Evolutionary conservation across 2,888 invertebrate genomes (phyloP), one percentile per base, ranked within the genome.

Genomic region (Lasius platythorax): DNA sequence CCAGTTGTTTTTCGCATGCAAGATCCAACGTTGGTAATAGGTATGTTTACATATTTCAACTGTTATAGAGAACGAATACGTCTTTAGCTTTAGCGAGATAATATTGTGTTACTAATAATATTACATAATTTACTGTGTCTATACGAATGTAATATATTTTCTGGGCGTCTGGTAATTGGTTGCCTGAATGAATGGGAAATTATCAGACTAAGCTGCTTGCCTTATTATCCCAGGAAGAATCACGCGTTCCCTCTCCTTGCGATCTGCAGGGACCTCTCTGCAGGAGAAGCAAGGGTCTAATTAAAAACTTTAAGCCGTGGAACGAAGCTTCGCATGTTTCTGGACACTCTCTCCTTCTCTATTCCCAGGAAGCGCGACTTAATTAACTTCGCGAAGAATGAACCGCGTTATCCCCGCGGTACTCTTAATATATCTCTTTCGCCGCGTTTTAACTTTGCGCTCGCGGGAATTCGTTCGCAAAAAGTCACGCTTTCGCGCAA

Each of bases 271-370:
- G 81, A 83, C 79, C 70, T 63, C 33, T 53, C 11, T 23, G 56
- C 68, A 72, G 37, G 67, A 83, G 74, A 66, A 70, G 33, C 46
- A 46, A 66, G 68, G 33, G 46, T 84, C 85, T 85, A 85, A 86
- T 86, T 86, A 86, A 86, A 86, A 86, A 84, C 82, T 85, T 85
- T 67, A 61, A 66, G 70, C 82, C 85, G 64, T 70, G 70, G 78
- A 75, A 85, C 82, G 78, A 82, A 85, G 78, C 78, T 74, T 58
- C 68, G 58, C 85, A 63, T 85, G 86, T 82, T 85, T 82, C 85
- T 86, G 85, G 76, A 86, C 82, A 86, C 82, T 82, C 78, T 72
- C 72, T 46, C 43, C 70, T 46, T 28, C 73, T 63, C 12, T 40
- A 11, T 46, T 58, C 11, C 53, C 63, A 63, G 78, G 74, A 79